Evolutionary conservation across 2,888 invertebrate genomes (phyloP).

Genomic region (Apodemia hepburni): DNA sequence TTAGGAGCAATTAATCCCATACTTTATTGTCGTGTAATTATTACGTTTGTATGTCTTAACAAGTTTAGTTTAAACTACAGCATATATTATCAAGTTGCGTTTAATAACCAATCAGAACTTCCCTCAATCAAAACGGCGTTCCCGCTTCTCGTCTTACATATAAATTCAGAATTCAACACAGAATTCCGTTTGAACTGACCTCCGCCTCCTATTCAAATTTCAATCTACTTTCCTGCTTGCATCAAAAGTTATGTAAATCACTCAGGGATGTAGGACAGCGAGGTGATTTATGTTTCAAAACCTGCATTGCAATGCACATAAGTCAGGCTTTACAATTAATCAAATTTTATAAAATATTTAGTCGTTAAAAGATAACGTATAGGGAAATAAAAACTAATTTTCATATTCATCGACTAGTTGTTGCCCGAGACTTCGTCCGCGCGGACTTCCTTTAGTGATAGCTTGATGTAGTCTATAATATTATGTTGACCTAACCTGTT

Average conservation of each 20-base stretch:
- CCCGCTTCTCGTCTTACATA: slow-evolving; percentile 7
- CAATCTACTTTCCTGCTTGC: slow-evolving; percentile 12
- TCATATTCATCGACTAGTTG: no score
- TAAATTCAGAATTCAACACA: slow-evolving; percentile 6
- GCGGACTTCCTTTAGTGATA: no score
- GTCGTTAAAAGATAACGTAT: no score
- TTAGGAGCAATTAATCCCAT: no score
- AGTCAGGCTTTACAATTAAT: background rate
- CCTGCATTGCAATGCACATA: slow-evolving; percentile 6
- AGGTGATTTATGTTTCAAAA: slow-evolving; percentile 6
- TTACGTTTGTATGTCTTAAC: no score
- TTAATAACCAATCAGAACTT: slow-evolving; percentile 8
- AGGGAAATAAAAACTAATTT: no score
- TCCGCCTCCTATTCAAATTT: slow-evolving; percentile 15
- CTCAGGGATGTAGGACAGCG: slow-evolving; percentile 7
- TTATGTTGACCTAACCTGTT: no score
- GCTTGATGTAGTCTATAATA: no score
- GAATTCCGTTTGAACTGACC: slow-evolving; percentile 8
- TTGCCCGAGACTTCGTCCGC: no score
- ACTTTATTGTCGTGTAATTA: no score
- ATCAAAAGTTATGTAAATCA: slow-evolving; percentile 15
- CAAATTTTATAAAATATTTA: background rate
- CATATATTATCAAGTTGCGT: background rate
- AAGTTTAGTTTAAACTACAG: background rate
- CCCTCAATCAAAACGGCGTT: background rate